Base-by-base conservation (phyloP, 92 coral and sea anemone genomes). In the Chrysogorgia sp. region DNA sequence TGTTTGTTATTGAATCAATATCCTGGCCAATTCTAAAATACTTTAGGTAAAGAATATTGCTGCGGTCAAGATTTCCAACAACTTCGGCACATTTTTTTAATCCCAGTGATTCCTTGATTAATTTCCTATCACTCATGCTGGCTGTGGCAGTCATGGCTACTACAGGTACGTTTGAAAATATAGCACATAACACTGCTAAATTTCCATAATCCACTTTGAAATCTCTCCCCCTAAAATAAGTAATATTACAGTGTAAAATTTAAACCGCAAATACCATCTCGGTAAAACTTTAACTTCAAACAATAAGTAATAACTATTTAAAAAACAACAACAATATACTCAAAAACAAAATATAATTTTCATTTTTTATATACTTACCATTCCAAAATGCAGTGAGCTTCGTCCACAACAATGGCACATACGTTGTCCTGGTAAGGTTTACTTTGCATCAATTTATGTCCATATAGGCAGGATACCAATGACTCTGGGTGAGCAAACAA, bases 131-230 rank as follows among this genome's bases (percentile, higher is more conserved):
- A 6, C 60, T 34, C 65, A 47, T 82, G 61, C 35, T 82, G 23
- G 81, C 81, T 50, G 86, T 74, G 29, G 84, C 79, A n/a, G n/a
- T n/a, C 34, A 67, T 41, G 19, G 84, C 84, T 33, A 81, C n/a
- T 21, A 76, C 71, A 25, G 81, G 81, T 15, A 76, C 56, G 34
- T 60, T 3, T 19, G 81, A 59, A 40, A 76, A 76, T 37, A 21
- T 17, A n/a, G 71, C 81, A 76, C 81, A 76, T 59, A 76, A 25
- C 71, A 58, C 55, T 29, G 55, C 35, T 14, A 76, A 48, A 20
- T 45, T 25, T 20, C 40, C 19, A 31, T 76, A 76, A 58, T 76
- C 81, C 5, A 40, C 32, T 59, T 71, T 59, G 58, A 76, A 76
- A 23, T 76, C 81, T 22, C 58, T 75, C 7, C 81, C 81, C 81